Conservation (phyloP, 2,888 invertebrate genomes). For the Chydorus sphaericus region DNA sequence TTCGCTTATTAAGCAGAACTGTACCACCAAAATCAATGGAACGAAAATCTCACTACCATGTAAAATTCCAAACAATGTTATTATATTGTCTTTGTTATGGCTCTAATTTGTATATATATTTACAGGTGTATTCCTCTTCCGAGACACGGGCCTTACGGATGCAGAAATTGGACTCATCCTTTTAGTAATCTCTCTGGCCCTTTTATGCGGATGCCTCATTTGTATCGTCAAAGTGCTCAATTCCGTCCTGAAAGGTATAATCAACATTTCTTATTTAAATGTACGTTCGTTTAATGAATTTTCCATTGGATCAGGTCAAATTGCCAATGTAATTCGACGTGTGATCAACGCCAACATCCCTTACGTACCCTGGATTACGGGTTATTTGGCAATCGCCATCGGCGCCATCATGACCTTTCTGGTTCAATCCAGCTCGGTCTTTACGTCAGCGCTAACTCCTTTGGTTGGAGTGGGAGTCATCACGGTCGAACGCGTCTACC, state of each 20-base stretch:
- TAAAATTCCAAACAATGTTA: not conserved
- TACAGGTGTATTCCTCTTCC: conserved; percentile 20
- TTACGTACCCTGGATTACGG: conserved; percentile 33
- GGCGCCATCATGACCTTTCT: conserved; percentile 38
- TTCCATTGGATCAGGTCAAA: conserved; percentile 25
- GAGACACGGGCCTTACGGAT: conserved; percentile 26
- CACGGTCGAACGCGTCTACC: conserved; percentile 37
- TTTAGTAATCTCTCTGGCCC: conserved; percentile 28
- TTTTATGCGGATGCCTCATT: conserved; percentile 33
- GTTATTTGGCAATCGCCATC: conserved; percentile 36
- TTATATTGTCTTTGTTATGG: not conserved
- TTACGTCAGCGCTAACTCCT: conserved; percentile 41
- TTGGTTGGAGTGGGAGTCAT: conserved; percentile 40
- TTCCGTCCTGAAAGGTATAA: conserved; percentile 28
- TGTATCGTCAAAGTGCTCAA: conserved; percentile 36
- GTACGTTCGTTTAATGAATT: not conserved
- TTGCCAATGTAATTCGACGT: conserved; percentile 30
- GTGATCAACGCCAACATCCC: conserved; percentile 33
- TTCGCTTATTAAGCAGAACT: conserved; percentile 26
- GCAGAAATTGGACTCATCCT: conserved; percentile 31
- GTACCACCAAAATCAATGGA: conserved; percentile 14
- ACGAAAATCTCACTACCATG: not conserved
- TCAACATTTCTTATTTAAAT: not conserved
- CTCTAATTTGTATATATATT: not conserved
- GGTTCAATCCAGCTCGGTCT: conserved; percentile 40